Evolutionary conservation across 2,113 vertebrate genomes (phyloP), one percentile per base, ranked within the genome.

Genomic region (Tenebrosternarchus preto): DNA sequence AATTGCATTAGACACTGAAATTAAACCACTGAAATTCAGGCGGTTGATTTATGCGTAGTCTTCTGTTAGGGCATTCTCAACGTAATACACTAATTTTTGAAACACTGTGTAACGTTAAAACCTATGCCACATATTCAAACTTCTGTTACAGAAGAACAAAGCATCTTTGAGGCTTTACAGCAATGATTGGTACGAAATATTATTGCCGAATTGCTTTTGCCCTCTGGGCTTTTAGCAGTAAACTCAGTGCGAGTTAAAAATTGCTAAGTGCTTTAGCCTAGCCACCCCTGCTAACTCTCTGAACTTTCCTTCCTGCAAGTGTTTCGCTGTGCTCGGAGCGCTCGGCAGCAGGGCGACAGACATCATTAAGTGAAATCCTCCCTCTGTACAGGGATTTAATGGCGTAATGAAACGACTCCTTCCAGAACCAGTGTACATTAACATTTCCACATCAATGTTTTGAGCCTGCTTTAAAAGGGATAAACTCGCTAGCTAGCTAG

Each of bases 351-450:
- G 64, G 55, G 50, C 73, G 85, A 76, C 73, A 84, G 81, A 61
- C 77, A 68, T 80, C 53, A 81, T 67, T 74, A 85, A 84, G 75
- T 12, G 22, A 82, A 85, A 85, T 86, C 69, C 76, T 78, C 16
- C 17, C 77, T 76, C 74, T 83, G 72, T 53, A 72, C 50, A 73
- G 68, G 85, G 70, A 86, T 86, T 90, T 88, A 72, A 80, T 87
- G 82, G 83, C 16, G 5, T 31, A 0, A 73, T 85, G 85, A 89
- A 83, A 77, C 15, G 70, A 81, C 66, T 83, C 81, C 77, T 25
- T 80, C 80, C 80, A 61, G 66, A 87, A 85, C 67, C 33, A 63
- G 72, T 8, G 29, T 76, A 89, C 90, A 91, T 88, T 86, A 88
- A 83, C 82, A 77, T 73, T 86, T 29, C 55, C 84, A 78, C 57